Percentiles rank a stretch among this genome's conserved stretches.
Conservation (phyloP, 2,113 vertebrate genomes). For the Gallinago paraguaiae region DNA sequence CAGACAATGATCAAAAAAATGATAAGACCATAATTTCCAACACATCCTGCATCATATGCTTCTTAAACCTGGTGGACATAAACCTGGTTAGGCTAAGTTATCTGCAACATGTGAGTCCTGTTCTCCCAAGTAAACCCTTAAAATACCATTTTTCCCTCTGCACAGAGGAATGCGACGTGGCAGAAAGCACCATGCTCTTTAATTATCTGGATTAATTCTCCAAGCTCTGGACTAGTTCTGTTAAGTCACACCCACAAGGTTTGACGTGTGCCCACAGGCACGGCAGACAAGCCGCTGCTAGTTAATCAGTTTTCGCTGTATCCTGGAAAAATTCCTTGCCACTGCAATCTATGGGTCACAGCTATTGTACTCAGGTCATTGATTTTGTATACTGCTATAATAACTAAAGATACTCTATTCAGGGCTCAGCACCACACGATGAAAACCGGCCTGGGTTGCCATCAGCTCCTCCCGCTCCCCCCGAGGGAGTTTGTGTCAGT, state of each 20-base stretch:
- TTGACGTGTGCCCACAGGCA: background rate
- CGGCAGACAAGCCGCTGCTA: background rate
- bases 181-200: background rate
- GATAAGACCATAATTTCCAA: background rate
- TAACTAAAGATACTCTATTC: conserved; percentile 12
- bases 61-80: background rate
- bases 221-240: background rate
- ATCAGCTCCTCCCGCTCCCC: background rate
- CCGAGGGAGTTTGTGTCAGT: background rate
- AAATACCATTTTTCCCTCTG: background rate
- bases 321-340: conserved; percentile 37
- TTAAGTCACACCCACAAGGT: background rate
- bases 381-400: conserved; percentile 9
- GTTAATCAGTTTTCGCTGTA: background rate
- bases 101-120: background rate
- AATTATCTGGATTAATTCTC: conserved; percentile 7
- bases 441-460: background rate
- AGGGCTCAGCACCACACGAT: background rate
- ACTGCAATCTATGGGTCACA: background rate
- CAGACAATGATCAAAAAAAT: background rate
- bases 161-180: background rate
- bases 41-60: background rate
- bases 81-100: background rate
- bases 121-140: background rate
- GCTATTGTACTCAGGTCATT: conserved; percentile 5